phyloP scores from a whole-genome alignment of 2,113 vertebrate species.

The Mastomys coucha region DNA sequence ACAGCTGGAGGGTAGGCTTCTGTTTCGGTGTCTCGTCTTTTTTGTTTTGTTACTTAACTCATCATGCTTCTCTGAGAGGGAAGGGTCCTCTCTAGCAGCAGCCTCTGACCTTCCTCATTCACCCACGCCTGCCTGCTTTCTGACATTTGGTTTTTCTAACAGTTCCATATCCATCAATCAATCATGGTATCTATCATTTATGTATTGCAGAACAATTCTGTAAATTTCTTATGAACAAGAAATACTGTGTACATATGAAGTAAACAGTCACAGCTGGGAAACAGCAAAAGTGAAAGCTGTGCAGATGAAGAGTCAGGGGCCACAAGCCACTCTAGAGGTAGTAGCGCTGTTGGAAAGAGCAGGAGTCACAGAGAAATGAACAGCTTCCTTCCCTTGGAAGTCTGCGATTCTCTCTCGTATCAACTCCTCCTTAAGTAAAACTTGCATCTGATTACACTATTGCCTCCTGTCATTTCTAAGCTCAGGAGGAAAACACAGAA shows the following conservation, averaged over 20 bases:
- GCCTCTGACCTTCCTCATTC: conserved; percentile 9
- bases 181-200: background rate
- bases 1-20: background rate
- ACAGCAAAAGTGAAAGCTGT: conserved; percentile 7
- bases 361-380: background rate
- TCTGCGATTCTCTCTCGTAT: background rate
- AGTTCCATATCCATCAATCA: conserved; percentile 31
- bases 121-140: background rate
- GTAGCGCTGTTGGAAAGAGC: background rate
- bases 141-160: background rate
- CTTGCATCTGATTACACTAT: background rate
- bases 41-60: conserved; percentile 18
- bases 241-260: background rate
- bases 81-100: conserved; percentile 22
- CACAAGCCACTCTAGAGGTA: background rate
- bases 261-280: conserved; percentile 6
- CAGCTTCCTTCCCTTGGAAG: background rate
- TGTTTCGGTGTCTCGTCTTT: background rate
- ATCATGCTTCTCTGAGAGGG: conserved; percentile 57
- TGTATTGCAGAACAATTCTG: background rate
- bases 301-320: background rate
- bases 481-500: conserved; percentile 43
- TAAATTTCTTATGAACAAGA: conserved; percentile 44
- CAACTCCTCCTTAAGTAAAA: background rate
- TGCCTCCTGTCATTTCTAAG: conserved; percentile 14